phyloP scores from a whole-genome alignment of 2,113 vertebrate species.

The Sinocyclocheilus anophthalmus region DNA sequence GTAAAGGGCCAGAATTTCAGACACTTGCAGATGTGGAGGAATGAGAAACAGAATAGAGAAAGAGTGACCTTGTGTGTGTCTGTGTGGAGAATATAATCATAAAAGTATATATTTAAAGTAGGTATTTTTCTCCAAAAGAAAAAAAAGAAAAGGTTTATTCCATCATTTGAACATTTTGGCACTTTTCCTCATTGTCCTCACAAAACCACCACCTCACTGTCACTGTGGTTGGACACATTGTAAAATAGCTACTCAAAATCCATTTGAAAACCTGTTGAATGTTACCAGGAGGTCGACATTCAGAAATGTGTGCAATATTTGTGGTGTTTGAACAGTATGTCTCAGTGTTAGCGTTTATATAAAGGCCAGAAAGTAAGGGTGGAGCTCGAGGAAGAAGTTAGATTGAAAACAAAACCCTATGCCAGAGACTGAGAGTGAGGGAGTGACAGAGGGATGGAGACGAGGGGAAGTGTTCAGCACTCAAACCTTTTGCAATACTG shows the following conservation, averaged over 20 bases:
- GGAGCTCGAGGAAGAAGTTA: slow-evolving; percentile 53
- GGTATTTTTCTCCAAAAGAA: neutral
- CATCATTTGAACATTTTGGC: no score
- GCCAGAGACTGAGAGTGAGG: slow-evolving; percentile 32
- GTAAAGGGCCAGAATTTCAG: slow-evolving; percentile 5
- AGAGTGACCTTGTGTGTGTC: neutral
- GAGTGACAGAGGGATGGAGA: slow-evolving; percentile 15
- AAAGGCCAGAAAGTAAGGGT: neutral
- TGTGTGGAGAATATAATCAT: slow-evolving; percentile 8
- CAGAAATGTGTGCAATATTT: neutral
- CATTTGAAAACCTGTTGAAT: slow-evolving; percentile 15
- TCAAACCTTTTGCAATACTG: slow-evolving; percentile 24
- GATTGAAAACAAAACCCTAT: slow-evolving; percentile 39
- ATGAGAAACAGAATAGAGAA: slow-evolving; percentile 42
- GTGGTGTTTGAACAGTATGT: slow-evolving; percentile 9
- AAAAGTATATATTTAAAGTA: neutral
- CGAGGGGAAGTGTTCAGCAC: neutral
- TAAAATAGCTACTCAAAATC: neutral
- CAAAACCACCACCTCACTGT: slow-evolving; percentile 2
- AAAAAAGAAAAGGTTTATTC: no score
- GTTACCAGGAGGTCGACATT: neutral
- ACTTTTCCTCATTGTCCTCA: neutral
- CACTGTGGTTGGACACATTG: neutral
- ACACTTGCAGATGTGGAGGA: neutral
- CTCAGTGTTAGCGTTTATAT: neutral